Base-by-base conservation (phyloP, 1,140 invertebrate species). In the Bombus difficillimus region DNA sequence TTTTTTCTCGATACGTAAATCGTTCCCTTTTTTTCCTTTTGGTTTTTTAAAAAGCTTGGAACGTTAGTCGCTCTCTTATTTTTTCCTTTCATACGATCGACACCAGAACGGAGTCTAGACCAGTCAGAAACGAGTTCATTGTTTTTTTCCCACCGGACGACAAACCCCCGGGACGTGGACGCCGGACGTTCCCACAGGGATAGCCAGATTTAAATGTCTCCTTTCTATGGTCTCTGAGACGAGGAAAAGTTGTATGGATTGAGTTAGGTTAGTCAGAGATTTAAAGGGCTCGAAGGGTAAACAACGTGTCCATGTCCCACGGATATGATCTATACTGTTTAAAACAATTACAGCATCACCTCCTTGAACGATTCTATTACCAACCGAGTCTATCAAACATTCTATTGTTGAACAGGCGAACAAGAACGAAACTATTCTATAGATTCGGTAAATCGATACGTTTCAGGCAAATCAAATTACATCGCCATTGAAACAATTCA, bases 151-250 rank as follows among this genome's bases (percentile, higher is more conserved):
- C 83, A 39, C 59, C 72, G 28, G 43, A 18, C 68, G 81, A 77
- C 73, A 75, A 85, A 79, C 68, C 80, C 71, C 62, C 41, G 66
- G 85, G 74, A 81, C 73, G 74, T 81, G 82, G 91, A 91, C 83
- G 83, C 90, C 89, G 91, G 88, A 92, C 91, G 91, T 92, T 92
- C 91, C 91, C 91, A 92, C 91, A 92, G 91, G 88, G 87, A 90
- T 90, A 91, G 75, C 85, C 68, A 86, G 72, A 92, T 92, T 92
- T 92, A 92, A 92, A 92, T 92, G 91, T 91, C 90, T 88, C 68
- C 73, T 81, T 88, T 86, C 88, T 86, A 86, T 81, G 77, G 59
- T 37, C 81, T 87, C 64, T 3, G 34, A 13, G 77, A 82, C 66
- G 71, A 62, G 62, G 37, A 47, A 28, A 76, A 68, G 69, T 68